Evolutionary conservation across 2,113 vertebrate genomes (phyloP).

Genomic region (Salvelinus namaycush): DNA sequence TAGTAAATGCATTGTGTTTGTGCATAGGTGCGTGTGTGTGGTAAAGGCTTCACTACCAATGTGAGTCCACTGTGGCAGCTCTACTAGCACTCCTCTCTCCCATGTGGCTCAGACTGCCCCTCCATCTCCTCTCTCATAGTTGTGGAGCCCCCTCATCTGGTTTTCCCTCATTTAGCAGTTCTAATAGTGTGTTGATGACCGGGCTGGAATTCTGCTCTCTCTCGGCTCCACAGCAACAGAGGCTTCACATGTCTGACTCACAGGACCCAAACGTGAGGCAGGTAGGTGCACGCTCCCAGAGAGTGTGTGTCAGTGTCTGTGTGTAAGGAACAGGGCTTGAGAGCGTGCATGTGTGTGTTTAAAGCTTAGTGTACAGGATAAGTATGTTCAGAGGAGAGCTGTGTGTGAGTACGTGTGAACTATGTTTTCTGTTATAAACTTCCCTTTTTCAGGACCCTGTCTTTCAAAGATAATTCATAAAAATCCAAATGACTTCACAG

Average conservation of each 20-base stretch:
- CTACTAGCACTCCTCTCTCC: too few species aligned
- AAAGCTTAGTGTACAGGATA: too few species aligned
- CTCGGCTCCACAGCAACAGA: constrained; percentile 11
- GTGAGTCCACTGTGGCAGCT: too few species aligned
- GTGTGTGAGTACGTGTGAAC: constrained; percentile 6
- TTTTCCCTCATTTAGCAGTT: not conserved
- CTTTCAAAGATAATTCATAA: too few species aligned
- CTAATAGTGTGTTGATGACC: constrained; percentile 8
- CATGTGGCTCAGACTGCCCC: too few species aligned
- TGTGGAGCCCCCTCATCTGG: not conserved
- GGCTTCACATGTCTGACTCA: constrained; percentile 31
- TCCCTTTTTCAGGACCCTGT: too few species aligned
- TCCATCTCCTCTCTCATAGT: too few species aligned
- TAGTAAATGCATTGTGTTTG: not conserved
- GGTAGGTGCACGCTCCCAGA: constrained; percentile 55
- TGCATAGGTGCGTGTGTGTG: not conserved
- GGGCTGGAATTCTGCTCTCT: constrained; percentile 28
- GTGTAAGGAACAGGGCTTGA: not conserved
- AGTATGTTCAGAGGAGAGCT: too few species aligned
- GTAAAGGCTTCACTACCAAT: not conserved
- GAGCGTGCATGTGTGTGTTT: too few species aligned
- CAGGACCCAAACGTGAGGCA: constrained; percentile 52
- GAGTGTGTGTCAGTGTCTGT: constrained; percentile 17
- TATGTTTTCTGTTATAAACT: constrained; percentile 50
- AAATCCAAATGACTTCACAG: too few species aligned